Base-by-base conservation (phyloP, 2,797 vertebrate genomes). In the Pangasius djambal region DNA sequence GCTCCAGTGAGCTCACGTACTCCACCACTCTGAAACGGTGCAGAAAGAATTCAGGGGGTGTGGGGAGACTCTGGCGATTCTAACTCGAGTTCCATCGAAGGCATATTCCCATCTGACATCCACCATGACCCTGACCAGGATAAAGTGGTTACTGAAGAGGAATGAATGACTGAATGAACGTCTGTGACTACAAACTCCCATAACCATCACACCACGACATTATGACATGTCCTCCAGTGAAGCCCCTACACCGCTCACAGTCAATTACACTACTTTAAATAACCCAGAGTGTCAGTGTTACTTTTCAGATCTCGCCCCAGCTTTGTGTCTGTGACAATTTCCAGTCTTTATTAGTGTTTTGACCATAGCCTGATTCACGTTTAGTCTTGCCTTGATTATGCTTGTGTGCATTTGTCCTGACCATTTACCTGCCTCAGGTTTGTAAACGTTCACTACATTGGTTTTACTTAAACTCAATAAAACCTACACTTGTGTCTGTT, bases 1-100 rank as follows among this genome's bases (percentile, higher is more conserved):
- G 98, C 92, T 99, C 98, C 94, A 99, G 88, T 0, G 97, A 98
- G 91, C 97, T 97, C 93, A 99, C 97, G 75, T 98, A 99, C 92
- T 99, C 98, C 0, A 97, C 98, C 63, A 99, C 98, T 93, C 98
- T 99, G 92, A 40, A 67, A 61, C 18, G 25, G 25, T 28, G 6
- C 18, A 55, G 28, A 34, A 70, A 70, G 18, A 6, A 48, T 59
- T 72, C 9, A 61, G 50, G 6, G 6, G 5, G 31, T 50, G 79
- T 59, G 22, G 4, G 34, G 34, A 34, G 34, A 34, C 34, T 34
- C 3, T 40, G 40, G 40, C 40, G 40, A 40, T 40, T 40, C 40
- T 40, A 40, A 40, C 70, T 22, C 44, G 40, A 40, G 37, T 40
- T 0, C 16, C 25, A 77, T 28, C 12, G 25, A 74, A 44, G 34